These are phyloP conservation scores for Caenorhabditis latens DNA, from an alignment of 1,140 invertebrate species.

Conservation along the genomic window DNA sequence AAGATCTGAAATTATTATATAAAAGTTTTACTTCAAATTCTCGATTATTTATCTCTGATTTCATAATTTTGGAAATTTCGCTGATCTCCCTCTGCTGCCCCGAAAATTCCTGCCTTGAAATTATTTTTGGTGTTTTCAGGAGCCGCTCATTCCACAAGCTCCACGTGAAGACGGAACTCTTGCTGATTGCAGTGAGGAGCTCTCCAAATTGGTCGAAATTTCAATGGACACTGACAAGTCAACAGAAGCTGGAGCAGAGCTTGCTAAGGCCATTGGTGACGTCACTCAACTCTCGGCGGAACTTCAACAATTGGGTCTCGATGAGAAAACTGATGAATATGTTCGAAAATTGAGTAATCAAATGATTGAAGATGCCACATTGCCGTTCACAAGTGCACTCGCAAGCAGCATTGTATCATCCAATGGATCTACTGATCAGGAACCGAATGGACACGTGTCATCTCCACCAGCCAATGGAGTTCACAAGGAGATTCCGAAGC, in stretches of 20 bases:
- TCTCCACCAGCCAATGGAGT: background rate
- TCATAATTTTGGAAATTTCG: too few relatives aligned
- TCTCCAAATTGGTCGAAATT: conserved; percentile 24
- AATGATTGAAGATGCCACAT: conserved; percentile 21
- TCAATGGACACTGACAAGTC: conserved; percentile 18
- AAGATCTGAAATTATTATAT: too few relatives aligned
- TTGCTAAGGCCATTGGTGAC: conserved; percentile 16
- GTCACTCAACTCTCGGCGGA: background rate
- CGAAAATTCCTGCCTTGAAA: background rate
- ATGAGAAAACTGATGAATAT: conserved; percentile 33
- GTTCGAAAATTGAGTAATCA: conserved; percentile 40
- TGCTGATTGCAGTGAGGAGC: conserved; percentile 18
- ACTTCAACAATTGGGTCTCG: background rate
- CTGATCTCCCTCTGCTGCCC: too few relatives aligned
- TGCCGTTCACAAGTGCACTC: conserved; percentile 26
- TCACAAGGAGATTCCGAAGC: background rate
- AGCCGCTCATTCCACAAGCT: conserved; percentile 24
- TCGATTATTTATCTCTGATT: too few relatives aligned
- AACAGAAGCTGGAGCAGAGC: background rate
- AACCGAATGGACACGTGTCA: background rate
- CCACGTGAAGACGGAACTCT: conserved; percentile 6
- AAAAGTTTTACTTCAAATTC: too few relatives aligned
- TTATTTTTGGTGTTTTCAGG: background rate
- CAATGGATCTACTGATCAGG: background rate
- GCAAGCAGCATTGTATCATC: background rate